phyloP scores from a whole-genome alignment of 2,797 vertebrate species.

The Cryptoprocta ferox region DNA sequence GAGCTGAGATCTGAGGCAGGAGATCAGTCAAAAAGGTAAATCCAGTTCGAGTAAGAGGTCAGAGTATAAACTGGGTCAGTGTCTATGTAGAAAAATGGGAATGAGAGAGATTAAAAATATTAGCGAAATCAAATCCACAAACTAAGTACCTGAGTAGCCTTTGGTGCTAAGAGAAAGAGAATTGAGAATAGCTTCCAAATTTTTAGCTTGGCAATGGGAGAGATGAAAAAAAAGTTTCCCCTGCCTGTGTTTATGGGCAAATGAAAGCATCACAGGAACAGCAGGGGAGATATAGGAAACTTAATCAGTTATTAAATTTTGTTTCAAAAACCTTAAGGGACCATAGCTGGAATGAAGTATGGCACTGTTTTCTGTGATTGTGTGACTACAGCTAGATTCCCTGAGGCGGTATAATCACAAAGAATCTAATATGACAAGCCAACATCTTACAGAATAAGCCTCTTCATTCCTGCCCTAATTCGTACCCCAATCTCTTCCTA shows the following conservation, averaged over 20 bases:
- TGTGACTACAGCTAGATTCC: constrained; percentile 44
- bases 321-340: constrained; percentile 21
- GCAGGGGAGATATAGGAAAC: constrained; percentile 32
- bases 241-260: background rate
- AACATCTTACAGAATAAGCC: background rate
- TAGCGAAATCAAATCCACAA: background rate
- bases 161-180: background rate
- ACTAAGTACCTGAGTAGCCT: background rate
- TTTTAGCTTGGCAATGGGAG: background rate
- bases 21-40: constrained; percentile 7
- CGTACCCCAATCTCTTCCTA: background rate
- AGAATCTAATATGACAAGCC: constrained; percentile 41
- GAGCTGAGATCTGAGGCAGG: background rate
- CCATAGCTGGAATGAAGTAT: background rate
- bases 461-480: constrained; percentile 14
- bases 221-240: background rate
- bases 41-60: background rate
- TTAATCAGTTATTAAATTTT: constrained; percentile 44
- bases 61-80: background rate
- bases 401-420: constrained; percentile 8
- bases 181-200: background rate
- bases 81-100: background rate
- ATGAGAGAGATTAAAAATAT: background rate
- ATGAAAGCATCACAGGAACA: constrained; percentile 14
- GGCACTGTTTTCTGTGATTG: background rate